These are phyloP conservation scores for Phataginus tetradactyla DNA, from an alignment of 2,797 vertebrate species.

Conservation along the genomic window DNA sequence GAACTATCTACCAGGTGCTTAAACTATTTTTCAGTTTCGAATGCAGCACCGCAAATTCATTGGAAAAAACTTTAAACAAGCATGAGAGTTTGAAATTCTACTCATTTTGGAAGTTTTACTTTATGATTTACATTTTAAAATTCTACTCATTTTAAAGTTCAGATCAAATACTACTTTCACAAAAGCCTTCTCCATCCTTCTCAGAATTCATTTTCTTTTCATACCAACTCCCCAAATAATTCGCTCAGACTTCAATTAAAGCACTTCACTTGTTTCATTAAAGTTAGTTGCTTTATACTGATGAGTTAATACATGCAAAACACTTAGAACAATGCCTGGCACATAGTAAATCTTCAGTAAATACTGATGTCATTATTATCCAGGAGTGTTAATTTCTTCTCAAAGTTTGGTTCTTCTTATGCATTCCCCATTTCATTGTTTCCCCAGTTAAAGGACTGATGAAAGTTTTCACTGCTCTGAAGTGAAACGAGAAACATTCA, in stretches of 20 bases:
- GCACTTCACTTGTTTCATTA: background rate
- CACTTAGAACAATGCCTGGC: background rate
- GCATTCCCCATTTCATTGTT: background rate
- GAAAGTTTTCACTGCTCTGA: background rate
- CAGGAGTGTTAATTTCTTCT: background rate
- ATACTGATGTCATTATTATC: background rate
- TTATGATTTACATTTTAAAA: too few relatives aligned
- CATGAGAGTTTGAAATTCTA: background rate
- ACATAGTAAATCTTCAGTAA: background rate
- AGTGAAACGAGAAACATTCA: background rate
- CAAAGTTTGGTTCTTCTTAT: background rate
- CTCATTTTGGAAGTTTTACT: background rate
- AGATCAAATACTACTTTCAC: slow-evolving; percentile 15
- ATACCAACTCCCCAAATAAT: background rate
- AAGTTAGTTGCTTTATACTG: background rate
- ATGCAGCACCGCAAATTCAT: background rate
- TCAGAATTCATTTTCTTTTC: background rate
- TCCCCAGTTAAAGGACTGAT: background rate
- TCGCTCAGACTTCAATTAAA: slow-evolving; percentile 8
- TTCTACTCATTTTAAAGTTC: background rate
- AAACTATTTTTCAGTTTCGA: slow-evolving; percentile 9
- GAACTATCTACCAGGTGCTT: background rate
- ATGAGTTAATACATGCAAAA: slow-evolving; percentile 30
- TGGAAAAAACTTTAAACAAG: background rate
- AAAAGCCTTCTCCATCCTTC: slow-evolving; percentile 5